phyloP scores from a whole-genome alignment of 2,797 vertebrate genomes.

The Chelmon rostratus region DNA sequence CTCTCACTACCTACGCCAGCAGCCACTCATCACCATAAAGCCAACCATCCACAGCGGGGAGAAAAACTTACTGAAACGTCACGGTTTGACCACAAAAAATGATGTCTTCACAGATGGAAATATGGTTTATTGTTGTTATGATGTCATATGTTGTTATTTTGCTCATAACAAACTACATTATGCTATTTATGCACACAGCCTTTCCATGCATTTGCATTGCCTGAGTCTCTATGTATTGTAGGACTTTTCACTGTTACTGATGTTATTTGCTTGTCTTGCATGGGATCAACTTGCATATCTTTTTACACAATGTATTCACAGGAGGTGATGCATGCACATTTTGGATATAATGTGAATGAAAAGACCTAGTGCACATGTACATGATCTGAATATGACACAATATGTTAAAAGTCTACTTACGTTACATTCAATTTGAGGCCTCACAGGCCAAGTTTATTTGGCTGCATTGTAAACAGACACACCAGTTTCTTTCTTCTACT shows the following conservation, averaged over 20 bases:
- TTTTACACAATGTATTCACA: background rate
- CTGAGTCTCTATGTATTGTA: background rate
- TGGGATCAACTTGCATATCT: background rate
- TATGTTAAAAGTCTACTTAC: background rate
- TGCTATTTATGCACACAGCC: background rate
- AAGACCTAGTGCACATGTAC: background rate
- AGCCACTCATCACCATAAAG: constrained; percentile 22
- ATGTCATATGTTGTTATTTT: background rate
- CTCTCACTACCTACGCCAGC: constrained; percentile 35
- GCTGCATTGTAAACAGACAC: too few relatives aligned
- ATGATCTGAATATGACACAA: background rate
- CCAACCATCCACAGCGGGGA: background rate
- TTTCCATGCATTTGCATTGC: background rate
- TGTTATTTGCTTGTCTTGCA: too few relatives aligned
- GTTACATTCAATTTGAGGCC: background rate
- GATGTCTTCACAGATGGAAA: background rate
- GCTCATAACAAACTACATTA: background rate
- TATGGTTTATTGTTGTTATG: background rate
- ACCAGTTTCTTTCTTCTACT: too few relatives aligned
- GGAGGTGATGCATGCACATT: background rate
- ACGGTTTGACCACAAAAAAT: background rate
- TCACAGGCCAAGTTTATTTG: background rate
- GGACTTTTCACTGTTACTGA: background rate
- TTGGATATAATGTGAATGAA: background rate
- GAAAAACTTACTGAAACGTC: constrained; percentile 11